These are phyloP conservation scores for Eurytoma adleriae DNA, from an alignment of 2,888 invertebrate species.

Conservation along the genomic window DNA sequence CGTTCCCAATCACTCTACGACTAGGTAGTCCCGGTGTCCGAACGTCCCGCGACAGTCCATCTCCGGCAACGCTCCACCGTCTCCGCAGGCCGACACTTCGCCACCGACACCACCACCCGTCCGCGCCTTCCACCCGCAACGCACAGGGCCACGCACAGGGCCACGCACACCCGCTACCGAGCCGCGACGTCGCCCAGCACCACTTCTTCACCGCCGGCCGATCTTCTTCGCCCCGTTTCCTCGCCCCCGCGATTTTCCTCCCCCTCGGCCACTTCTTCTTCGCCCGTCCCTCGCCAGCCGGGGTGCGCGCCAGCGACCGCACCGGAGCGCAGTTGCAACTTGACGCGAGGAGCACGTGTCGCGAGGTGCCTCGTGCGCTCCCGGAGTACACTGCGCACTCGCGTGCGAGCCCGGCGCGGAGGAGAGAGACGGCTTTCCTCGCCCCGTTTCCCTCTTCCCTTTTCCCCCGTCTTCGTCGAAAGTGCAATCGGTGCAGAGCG, in stretches of 20 bases:
- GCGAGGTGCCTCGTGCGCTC: slow-evolving; percentile 7
- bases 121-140: neutral
- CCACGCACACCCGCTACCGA: neutral
- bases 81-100: neutral
- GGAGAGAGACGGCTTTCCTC: neutral
- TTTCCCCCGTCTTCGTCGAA: neutral
- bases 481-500: slow-evolving; percentile 24
- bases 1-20: slow-evolving; percentile 77
- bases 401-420: neutral
- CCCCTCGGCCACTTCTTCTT: too few relatives aligned
- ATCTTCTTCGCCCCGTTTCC: too few relatives aligned
- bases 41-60: slow-evolving; percentile 59
- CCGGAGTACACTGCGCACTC: slow-evolving; percentile 2
- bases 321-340: neutral
- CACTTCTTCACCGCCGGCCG: neutral
- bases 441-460: neutral
- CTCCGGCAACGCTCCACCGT: slow-evolving; percentile 31
- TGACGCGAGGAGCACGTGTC: slow-evolving; percentile 20
- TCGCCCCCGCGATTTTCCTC: too few relatives aligned
- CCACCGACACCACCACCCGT: neutral
- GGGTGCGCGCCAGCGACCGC: neutral
- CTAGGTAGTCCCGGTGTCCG: slow-evolving; percentile 76
- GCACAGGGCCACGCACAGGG: neutral
- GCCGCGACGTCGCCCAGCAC: neutral
- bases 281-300: neutral